A percentile compares a stretch with the other conserved stretches of the same genome.
Evolutionary conservation across 2,797 vertebrate species (phyloP).

Genomic region (Rhynchotus rufescens): DNA sequence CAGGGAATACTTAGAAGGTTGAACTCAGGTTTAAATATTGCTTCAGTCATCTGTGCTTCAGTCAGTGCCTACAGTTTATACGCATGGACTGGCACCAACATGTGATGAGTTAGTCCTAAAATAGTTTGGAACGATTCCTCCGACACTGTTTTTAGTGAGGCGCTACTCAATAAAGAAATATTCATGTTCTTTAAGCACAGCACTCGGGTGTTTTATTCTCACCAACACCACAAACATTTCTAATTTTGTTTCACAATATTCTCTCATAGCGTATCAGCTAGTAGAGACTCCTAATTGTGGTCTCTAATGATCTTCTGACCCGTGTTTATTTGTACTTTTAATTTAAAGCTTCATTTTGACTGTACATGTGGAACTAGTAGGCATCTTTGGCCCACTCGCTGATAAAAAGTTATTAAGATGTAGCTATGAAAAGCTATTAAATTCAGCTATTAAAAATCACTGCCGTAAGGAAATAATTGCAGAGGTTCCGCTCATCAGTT

Average conservation of each 20-base stretch:
- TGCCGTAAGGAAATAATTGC: neutral
- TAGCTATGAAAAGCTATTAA: neutral
- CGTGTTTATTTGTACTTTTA: neutral
- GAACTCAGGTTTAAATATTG: neutral
- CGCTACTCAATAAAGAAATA: neutral
- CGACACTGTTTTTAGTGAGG: neutral
- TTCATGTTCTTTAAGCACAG: neutral
- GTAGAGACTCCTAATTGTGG: neutral
- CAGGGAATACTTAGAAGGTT: neutral
- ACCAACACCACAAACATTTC: neutral
- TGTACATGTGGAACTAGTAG: neutral
- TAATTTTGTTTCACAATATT: neutral
- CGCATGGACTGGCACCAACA: neutral
- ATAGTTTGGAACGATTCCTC: slow-evolving; percentile 3
- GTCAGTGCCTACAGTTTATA: neutral
- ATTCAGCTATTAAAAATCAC: neutral
- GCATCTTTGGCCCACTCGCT: neutral
- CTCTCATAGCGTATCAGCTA: neutral
- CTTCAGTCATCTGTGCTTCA: slow-evolving; percentile 17
- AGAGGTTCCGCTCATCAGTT: neutral
- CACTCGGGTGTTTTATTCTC: neutral
- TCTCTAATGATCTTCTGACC: neutral
- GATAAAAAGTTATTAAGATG: neutral
- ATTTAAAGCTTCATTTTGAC: neutral
- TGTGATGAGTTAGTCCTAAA: neutral